A percentile compares a stretch with the other conserved stretches of the same genome.
phyloP scores from a whole-genome alignment of 92 coral and sea anemone species.

The Zoanthus solanderi region DNA sequence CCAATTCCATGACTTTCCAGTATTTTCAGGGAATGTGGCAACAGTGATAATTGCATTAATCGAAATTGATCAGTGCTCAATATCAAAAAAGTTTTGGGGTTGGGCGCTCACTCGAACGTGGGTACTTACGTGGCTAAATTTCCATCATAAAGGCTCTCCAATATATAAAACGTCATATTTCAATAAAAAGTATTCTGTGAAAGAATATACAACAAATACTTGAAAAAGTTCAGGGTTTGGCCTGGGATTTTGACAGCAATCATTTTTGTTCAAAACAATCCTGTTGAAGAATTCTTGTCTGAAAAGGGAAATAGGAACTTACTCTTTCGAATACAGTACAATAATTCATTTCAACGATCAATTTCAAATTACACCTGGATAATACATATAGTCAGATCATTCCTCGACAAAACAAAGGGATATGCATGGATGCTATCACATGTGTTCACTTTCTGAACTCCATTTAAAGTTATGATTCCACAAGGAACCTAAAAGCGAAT shows the following conservation, averaged over 20 bases:
- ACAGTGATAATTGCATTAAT: too few species aligned
- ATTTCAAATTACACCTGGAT: neutral
- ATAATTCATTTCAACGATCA: neutral
- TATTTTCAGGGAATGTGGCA: too few species aligned
- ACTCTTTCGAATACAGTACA: neutral
- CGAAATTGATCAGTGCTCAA: too few species aligned
- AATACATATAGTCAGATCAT: neutral
- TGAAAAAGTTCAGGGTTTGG: too few species aligned
- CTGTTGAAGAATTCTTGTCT: neutral
- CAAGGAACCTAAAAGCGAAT: neutral
- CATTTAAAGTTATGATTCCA: neutral
- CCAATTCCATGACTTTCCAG: too few species aligned
- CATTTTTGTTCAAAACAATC: too few species aligned
- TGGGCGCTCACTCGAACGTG: neutral
- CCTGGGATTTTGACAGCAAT: too few species aligned
- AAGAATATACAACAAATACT: too few species aligned
- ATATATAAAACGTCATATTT: too few species aligned
- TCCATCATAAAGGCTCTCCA: neutral
- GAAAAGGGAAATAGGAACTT: neutral
- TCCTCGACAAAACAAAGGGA: neutral
- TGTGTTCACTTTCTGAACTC: neutral
- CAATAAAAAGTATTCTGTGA: too few species aligned
- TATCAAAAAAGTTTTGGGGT: too few species aligned
- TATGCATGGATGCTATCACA: neutral
- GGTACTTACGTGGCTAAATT: neutral